Percentiles rank a stretch among this genome's conserved stretches.
phyloP scores from a whole-genome alignment of 1,140 invertebrate species.

The Rhynchophorus ferrugineus region DNA sequence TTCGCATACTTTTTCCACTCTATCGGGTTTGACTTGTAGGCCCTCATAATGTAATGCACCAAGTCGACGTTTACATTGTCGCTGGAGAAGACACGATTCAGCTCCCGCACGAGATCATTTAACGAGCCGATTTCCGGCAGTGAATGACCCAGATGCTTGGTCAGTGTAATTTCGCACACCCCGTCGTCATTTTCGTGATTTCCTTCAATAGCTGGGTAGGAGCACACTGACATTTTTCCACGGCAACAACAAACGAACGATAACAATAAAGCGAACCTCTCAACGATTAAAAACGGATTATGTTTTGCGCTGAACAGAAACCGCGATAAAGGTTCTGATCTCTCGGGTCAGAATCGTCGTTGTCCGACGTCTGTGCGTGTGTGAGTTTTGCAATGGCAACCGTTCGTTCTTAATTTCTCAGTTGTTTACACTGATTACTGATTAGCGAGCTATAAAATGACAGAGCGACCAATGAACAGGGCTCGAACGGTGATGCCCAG shows the following conservation, averaged over 20 bases:
- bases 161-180: slow-evolving; percentile 27
- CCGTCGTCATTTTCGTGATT: slow-evolving; percentile 17
- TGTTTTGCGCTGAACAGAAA: too few relatives aligned
- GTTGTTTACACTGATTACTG: background rate
- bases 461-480: too few relatives aligned
- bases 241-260: background rate
- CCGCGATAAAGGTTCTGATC: background rate
- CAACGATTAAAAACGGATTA: too few relatives aligned
- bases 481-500: too few relatives aligned
- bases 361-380: background rate
- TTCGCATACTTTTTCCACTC: slow-evolving; percentile 95
- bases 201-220: slow-evolving; percentile 13
- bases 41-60: slow-evolving; percentile 73
- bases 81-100: slow-evolving; percentile 67
- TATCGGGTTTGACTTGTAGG: slow-evolving; percentile 78
- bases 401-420: background rate
- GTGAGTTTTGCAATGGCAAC: background rate
- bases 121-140: slow-evolving; percentile 45
- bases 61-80: slow-evolving; percentile 83
- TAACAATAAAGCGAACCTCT: too few relatives aligned
- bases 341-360: background rate
- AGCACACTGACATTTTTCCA: slow-evolving; percentile 25
- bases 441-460: too few relatives aligned
- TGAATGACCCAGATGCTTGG: slow-evolving; percentile 28
- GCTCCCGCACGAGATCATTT: slow-evolving; percentile 62